Percentiles rank a stretch among this genome's conserved stretches.
These are phyloP conservation scores for Xanthia togata DNA, from an alignment of 2,888 invertebrate species.

Conservation along the genomic window DNA sequence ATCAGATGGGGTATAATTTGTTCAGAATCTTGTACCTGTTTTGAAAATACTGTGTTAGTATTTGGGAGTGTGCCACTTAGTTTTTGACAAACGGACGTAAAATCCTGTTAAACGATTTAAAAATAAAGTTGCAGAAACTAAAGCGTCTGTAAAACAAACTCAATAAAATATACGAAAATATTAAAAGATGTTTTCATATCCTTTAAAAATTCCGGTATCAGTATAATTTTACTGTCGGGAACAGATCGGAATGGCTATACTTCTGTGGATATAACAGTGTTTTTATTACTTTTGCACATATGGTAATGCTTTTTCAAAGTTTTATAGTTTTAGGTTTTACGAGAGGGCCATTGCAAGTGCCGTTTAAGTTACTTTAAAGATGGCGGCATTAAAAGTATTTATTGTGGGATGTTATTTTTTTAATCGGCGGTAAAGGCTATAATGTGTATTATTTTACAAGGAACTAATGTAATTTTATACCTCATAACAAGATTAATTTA, in stretches of 20 bases:
- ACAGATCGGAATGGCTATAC: constrained; percentile 59
- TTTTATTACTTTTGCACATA: constrained; percentile 70
- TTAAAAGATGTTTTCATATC: constrained; percentile 52
- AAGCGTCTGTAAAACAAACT: constrained; percentile 25
- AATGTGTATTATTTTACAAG: constrained; percentile 15
- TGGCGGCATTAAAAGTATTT: constrained; percentile 42
- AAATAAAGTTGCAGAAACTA: constrained; percentile 16
- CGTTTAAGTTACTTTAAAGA: constrained; percentile 45
- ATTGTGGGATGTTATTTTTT: constrained; percentile 19
- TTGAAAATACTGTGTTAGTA: not conserved
- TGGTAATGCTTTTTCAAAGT: constrained; percentile 71
- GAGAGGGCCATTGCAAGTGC: constrained; percentile 52
- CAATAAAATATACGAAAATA: constrained; percentile 47
- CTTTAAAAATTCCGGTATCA: constrained; percentile 41
- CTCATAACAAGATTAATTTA: not conserved
- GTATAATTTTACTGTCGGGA: constrained; percentile 54
- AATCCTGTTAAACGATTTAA: not conserved
- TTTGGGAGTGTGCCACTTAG: not conserved
- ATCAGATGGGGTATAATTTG: too few species aligned
- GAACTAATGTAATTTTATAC: not conserved
- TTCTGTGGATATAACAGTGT: constrained; percentile 64
- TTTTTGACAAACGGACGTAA: not conserved
- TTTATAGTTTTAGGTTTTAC: constrained; percentile 69
- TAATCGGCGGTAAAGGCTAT: constrained; percentile 13
- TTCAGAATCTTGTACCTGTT: not conserved